These are phyloP conservation scores for Drosophila nebulosa DNA, from an alignment of 1,140 invertebrate species.

Conservation along the genomic window DNA sequence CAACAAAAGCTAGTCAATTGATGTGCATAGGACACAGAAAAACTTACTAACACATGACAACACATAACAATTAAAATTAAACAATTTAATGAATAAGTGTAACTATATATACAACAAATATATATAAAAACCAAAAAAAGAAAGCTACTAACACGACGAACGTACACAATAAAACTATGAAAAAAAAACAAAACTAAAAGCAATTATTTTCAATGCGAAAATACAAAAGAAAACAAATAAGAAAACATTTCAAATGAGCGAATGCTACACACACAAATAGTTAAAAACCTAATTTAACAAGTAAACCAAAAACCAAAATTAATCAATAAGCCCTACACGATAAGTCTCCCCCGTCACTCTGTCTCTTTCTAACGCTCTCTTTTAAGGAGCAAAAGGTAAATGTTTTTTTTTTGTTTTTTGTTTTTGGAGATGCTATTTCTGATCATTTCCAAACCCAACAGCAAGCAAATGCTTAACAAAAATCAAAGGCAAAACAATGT, in stretches of 20 bases:
- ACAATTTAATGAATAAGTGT: constrained; percentile 43
- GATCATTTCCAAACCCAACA: constrained; percentile 57
- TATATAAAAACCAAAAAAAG: constrained; percentile 28
- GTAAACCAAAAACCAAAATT: constrained; percentile 15
- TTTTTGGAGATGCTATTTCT: constrained; percentile 26
- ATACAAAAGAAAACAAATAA: constrained; percentile 50
- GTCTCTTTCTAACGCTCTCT: neutral
- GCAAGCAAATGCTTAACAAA: constrained; percentile 54
- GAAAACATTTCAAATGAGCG: constrained; percentile 13
- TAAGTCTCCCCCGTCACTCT: neutral
- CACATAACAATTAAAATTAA: constrained; percentile 6
- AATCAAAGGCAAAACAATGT: constrained; percentile 45
- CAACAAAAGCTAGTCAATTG: constrained; percentile 66
- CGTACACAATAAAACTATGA: constrained; percentile 69
- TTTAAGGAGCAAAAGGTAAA: constrained; percentile 15
- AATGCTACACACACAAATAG: constrained; percentile 13
- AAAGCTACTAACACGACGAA: constrained; percentile 37
- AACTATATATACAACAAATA: constrained; percentile 15
- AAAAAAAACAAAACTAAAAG: constrained; percentile 40
- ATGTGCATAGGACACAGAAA: constrained; percentile 55
- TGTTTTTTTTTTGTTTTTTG: constrained; percentile 29
- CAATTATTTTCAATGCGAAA: constrained; percentile 61
- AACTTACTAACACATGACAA: constrained; percentile 33
- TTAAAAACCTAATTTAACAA: constrained; percentile 30
- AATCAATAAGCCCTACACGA: constrained; percentile 40